These are phyloP conservation scores for Camptogramma bilineatum DNA, from an alignment of 2,888 invertebrate species.

Conservation along the genomic window DNA sequence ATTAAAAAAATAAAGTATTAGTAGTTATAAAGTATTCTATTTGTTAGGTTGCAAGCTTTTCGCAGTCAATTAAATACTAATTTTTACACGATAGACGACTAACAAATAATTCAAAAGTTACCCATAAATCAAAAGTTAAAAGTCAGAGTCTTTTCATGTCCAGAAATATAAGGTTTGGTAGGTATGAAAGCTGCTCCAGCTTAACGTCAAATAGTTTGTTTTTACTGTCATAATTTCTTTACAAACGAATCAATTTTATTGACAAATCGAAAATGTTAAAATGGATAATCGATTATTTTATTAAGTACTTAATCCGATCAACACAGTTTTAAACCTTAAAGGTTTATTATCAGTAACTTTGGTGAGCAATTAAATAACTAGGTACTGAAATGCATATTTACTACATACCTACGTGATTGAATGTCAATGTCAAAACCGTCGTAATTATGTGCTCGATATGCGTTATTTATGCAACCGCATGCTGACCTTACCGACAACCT, in stretches of 20 bases:
- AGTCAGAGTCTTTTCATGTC: too few relatives aligned
- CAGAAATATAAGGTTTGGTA: too few relatives aligned
- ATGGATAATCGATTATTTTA: constrained; percentile 15
- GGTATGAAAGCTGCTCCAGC: too few relatives aligned
- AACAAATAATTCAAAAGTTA: too few relatives aligned
- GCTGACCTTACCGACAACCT: constrained; percentile 39
- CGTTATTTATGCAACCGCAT: constrained; percentile 39
- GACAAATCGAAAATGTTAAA: neutral
- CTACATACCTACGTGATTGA: constrained; percentile 34
- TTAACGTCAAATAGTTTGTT: too few relatives aligned
- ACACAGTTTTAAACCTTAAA: constrained; percentile 13
- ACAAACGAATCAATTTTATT: neutral
- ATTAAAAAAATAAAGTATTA: too few relatives aligned
- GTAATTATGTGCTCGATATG: constrained; percentile 36
- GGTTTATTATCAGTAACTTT: constrained; percentile 28
- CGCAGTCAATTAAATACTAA: too few relatives aligned
- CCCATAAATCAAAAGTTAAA: too few relatives aligned
- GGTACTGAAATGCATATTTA: constrained; percentile 35
- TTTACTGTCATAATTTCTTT: neutral
- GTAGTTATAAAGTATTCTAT: too few relatives aligned
- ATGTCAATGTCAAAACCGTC: constrained; percentile 42
- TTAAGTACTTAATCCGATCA: neutral
- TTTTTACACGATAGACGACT: too few relatives aligned
- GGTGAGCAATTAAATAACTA: constrained; percentile 34
- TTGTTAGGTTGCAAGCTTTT: too few relatives aligned